These are phyloP conservation scores for Phaedon cochleariae DNA, from an alignment of 2,888 invertebrate species.

Conservation along the genomic window DNA sequence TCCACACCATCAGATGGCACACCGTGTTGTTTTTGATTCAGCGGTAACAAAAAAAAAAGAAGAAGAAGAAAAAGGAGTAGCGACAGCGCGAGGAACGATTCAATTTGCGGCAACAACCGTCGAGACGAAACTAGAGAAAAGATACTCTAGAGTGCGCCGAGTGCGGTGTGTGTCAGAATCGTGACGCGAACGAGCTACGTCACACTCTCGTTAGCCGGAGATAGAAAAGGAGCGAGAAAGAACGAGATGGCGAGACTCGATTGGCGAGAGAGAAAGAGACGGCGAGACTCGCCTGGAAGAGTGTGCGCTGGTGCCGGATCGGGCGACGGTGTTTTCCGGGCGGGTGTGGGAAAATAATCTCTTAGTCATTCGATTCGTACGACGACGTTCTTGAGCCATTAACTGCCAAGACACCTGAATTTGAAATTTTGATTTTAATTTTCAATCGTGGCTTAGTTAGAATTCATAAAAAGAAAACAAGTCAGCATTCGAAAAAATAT, in stretches of 20 bases:
- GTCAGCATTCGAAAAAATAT: too few species aligned
- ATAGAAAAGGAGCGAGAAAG: constrained; percentile 26
- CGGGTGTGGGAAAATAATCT: not conserved
- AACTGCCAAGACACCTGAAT: too few species aligned
- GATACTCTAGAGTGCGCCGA: constrained; percentile 23
- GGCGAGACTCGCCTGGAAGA: constrained; percentile 5
- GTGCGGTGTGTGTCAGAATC: constrained; percentile 41
- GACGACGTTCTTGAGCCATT: too few species aligned
- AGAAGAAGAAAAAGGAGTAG: constrained; percentile 22
- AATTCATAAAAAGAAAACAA: too few species aligned
- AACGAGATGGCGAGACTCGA: constrained; percentile 23
- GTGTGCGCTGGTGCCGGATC: not conserved
- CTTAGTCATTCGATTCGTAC: not conserved
- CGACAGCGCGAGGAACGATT: constrained; percentile 26
- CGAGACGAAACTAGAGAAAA: constrained; percentile 33
- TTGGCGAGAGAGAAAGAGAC: constrained; percentile 27
- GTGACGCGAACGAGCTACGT: constrained; percentile 44
- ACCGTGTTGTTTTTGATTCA: not conserved
- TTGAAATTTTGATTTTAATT: too few species aligned
- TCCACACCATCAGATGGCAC: not conserved
- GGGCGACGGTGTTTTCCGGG: not conserved
- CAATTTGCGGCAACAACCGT: constrained; percentile 28
- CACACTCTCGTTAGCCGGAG: constrained; percentile 43
- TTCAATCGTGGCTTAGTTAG: too few species aligned
- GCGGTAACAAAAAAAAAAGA: not conserved